A percentile compares a stretch with the other conserved stretches of the same genome.
Conservation (phyloP, 2,113 vertebrate species). For the Apodemus speciosus region DNA sequence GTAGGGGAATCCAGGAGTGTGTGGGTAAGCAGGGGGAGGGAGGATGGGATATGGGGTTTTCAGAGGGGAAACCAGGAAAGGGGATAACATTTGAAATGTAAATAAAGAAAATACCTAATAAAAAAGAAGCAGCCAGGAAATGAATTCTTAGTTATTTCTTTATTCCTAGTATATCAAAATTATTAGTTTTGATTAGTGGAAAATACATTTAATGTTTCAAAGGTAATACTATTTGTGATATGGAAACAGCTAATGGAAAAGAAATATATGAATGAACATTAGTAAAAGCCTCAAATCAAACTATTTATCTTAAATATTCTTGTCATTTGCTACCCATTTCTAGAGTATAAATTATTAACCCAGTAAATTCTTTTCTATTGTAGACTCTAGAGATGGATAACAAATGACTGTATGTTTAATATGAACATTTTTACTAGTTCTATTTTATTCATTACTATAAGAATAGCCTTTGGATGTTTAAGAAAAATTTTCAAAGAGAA, state of each 20-base stretch:
- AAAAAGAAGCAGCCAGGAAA: neutral
- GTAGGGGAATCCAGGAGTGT: too few species aligned
- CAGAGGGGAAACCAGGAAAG: too few species aligned
- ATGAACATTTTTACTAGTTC: neutral
- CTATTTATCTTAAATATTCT: neutral
- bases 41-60: too few species aligned
- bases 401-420: neutral
- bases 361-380: constrained; percentile 14
- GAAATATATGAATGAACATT: neutral
- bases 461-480: neutral
- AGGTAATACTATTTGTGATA: constrained; percentile 21
- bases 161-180: constrained; percentile 23
- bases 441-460: neutral
- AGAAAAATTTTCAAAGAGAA: constrained; percentile 1
- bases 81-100: too few species aligned
- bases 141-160: constrained; percentile 8
- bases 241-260: constrained; percentile 41
- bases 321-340: neutral
- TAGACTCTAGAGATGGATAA: neutral
- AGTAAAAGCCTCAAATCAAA: neutral
- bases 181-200: constrained; percentile 28
- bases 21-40: too few species aligned
- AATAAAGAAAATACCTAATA: too few species aligned
- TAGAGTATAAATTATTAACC: neutral
- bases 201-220: constrained; percentile 12